phyloP scores from a whole-genome alignment of 2,113 vertebrate species.

The Arenaria interpres region DNA sequence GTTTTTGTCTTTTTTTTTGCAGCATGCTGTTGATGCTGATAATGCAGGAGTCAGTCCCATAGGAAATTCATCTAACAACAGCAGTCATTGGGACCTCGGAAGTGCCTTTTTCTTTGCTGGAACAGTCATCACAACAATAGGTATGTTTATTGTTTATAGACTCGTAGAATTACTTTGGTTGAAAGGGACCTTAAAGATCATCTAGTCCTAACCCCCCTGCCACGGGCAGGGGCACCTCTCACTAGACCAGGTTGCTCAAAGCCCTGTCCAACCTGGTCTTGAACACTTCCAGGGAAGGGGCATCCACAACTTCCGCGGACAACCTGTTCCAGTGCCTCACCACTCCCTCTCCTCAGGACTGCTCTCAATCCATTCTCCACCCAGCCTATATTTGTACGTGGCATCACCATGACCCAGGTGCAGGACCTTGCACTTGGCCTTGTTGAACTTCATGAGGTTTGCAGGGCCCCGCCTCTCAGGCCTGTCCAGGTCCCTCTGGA shows the following conservation, averaged over 20 bases:
- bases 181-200: background rate
- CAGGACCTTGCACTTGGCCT: no score
- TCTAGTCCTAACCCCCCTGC: background rate
- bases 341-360: no score
- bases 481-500: no score
- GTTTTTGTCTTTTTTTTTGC: conserved; percentile 38
- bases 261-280: background rate
- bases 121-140: conserved; percentile 98
- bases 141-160: conserved; percentile 64
- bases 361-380: no score
- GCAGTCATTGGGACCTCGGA: conserved; percentile 95
- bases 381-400: no score
- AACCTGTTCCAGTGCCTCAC: background rate
- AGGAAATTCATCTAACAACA: conserved; percentile 87
- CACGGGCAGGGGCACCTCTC: background rate
- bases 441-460: no score
- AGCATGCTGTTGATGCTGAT: conserved; percentile 92
- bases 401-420: no score
- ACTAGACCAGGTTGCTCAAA: background rate
- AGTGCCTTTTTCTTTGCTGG: conserved; percentile 99
- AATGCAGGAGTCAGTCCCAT: conserved; percentile 93
- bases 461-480: no score
- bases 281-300: background rate
- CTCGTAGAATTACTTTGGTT: background rate
- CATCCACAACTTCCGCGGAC: background rate